These are phyloP conservation scores for Hiodon tergisus DNA, from an alignment of 2,113 vertebrate species.

Conservation along the genomic window DNA sequence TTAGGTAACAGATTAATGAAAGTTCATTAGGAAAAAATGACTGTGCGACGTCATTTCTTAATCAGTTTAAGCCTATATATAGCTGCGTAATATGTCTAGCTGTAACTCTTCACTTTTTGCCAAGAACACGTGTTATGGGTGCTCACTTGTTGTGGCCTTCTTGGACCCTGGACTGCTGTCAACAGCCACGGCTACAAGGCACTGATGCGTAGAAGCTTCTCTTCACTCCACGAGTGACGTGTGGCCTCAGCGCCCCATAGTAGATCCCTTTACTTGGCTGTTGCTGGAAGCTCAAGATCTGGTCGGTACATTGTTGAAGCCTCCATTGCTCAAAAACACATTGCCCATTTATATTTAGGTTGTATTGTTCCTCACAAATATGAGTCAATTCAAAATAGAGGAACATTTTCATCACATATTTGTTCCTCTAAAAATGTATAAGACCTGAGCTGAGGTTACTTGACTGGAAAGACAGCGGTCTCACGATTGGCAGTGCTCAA, in stretches of 20 bases:
- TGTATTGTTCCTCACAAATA: too few species aligned
- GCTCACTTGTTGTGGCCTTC: not conserved
- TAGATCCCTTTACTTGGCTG: too few species aligned
- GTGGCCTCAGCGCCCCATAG: not conserved
- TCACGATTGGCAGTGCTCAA: too few species aligned
- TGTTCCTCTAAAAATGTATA: too few species aligned
- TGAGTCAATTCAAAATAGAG: too few species aligned
- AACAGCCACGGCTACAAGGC: not conserved
- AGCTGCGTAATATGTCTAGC: not conserved
- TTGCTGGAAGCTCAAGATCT: too few species aligned
- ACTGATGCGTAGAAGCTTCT: not conserved
- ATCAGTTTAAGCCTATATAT: slow-evolving; percentile 2
- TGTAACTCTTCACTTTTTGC: not conserved
- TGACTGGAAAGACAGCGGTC: too few species aligned
- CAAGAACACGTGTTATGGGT: not conserved
- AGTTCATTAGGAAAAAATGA: slow-evolving; percentile 18
- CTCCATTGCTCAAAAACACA: too few species aligned
- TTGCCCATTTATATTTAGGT: too few species aligned
- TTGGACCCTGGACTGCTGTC: not conserved
- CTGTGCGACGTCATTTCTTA: slow-evolving; percentile 4
- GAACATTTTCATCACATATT: too few species aligned
- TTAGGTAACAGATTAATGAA: slow-evolving; percentile 11
- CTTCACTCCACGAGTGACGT: not conserved
- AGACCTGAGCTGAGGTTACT: too few species aligned
- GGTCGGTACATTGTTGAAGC: too few species aligned